Base-by-base conservation (phyloP, 92 coral and sea anemone species). In the Parazoanthus swiftii region DNA sequence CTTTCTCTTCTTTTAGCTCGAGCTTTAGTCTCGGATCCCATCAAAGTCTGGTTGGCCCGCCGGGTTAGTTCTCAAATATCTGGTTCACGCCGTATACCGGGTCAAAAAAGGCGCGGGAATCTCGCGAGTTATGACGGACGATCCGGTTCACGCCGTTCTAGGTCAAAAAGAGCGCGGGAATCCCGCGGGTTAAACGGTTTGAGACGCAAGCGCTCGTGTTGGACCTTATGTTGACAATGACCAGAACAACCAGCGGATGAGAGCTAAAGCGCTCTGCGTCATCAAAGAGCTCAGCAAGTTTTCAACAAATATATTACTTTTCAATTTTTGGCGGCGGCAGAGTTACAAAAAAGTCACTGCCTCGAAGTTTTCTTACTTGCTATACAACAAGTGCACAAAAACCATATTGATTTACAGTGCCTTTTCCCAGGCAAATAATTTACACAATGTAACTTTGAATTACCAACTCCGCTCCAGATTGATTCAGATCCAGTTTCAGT, bases 271-370 rank as follows among this genome's bases (percentile, higher is more conserved):
- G 18, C 21, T 13, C 66, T 23, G 23, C 51, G 66, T 58, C 23
- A 1, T 14, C 23, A 23, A 58, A 3, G 23, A 14, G 6, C 23
- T 58, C 15, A 50, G 65, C 63, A 25, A 44, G 0, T 25, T 25
- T 46, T n/a, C 67, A 79, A 50, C 82, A 46, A 46, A 79, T 50
- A 79, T 25, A 79, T 79, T 79, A 79, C 39, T 79, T 10, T 79
- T 48, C 35, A 20, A 50, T 35, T 79, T 46, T 46, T 20, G 20
- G 25, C 15, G 21, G 26, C 15, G 21, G 42, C 65, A 48, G 66
- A 43, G 35, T 44, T 48, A 2, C 23, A 77, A 77, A 77, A 76
- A 43, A 77, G 6, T 46, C 21, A 1, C 51, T 46, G 51, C 25
- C n/a, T 29, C 33, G 33, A 29, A 0, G 33, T 29, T 29, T 29